Conservation (phyloP, 2,113 vertebrate species). For the Ursus arctos region DNA sequence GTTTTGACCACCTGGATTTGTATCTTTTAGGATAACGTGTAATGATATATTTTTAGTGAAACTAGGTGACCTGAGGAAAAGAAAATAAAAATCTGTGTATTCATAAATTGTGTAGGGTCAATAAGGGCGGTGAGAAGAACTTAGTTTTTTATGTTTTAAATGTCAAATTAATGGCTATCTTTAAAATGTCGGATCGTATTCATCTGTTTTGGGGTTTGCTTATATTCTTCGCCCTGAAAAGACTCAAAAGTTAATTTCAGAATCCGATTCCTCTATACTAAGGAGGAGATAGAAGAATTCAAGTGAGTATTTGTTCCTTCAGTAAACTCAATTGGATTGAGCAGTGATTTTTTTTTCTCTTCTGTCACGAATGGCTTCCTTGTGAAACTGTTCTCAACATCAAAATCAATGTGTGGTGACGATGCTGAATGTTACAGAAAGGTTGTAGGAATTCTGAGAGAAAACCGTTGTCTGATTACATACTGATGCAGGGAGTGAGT, state of each 20-base stretch:
- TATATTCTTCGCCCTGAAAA: neutral
- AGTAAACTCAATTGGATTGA: constrained; percentile 27
- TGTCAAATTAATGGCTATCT: constrained; percentile 23
- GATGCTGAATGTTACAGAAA: constrained; percentile 15
- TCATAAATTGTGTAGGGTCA: neutral
- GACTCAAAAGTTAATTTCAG: neutral
- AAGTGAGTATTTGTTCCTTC: neutral
- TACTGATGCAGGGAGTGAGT: neutral
- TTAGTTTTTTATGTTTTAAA: constrained; percentile 7
- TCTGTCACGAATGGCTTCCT: neutral
- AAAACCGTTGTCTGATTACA: neutral
- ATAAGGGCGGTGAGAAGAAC: neutral
- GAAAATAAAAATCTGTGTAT: constrained; percentile 53
- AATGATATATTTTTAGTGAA: constrained; percentile 33
- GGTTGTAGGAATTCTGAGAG: neutral
- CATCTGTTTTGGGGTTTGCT: constrained; percentile 60
- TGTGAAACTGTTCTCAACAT: neutral
- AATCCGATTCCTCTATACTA: neutral
- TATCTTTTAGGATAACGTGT: constrained; percentile 16
- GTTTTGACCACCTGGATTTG: constrained; percentile 58
- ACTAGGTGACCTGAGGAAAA: constrained; percentile 66
- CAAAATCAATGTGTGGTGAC: neutral
- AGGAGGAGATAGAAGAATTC: neutral
- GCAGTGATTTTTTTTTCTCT: neutral
- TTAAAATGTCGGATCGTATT: constrained; percentile 60